Conservation (phyloP, 1,140 invertebrate species). For the Cyrtorhinus lividipennis region DNA sequence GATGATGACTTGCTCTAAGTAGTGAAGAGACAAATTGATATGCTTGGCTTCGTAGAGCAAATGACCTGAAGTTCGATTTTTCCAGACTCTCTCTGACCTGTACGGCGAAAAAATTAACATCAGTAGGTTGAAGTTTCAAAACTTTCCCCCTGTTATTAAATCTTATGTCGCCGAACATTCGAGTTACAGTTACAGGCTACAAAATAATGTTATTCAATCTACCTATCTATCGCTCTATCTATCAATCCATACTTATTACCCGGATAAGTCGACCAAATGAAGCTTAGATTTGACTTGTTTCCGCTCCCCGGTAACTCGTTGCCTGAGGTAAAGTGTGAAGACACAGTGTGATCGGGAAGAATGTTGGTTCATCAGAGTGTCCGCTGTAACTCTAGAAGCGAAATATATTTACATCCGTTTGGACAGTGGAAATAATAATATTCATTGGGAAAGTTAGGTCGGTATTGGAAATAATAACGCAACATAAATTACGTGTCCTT, state of each 20-base stretch:
- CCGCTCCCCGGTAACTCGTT: neutral
- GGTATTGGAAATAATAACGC: too few relatives aligned
- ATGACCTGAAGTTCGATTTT: constrained; percentile 34
- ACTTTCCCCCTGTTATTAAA: too few relatives aligned
- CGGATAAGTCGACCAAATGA: constrained; percentile 13
- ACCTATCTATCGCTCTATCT: too few relatives aligned
- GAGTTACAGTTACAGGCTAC: too few relatives aligned
- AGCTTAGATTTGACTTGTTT: constrained; percentile 9
- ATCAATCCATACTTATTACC: too few relatives aligned
- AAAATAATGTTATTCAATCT: too few relatives aligned
- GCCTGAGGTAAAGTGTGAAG: constrained; percentile 42
- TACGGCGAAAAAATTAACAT: constrained; percentile 2
- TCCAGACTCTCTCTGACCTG: constrained; percentile 35
- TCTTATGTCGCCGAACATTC: too few relatives aligned
- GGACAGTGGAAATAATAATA: too few relatives aligned
- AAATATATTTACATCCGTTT: constrained; percentile 10
- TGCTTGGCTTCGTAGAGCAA: constrained; percentile 44
- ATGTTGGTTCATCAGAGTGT: constrained; percentile 48
- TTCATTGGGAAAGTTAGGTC: too few relatives aligned
- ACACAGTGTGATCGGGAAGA: constrained; percentile 54
- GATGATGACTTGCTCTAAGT: constrained; percentile 50
- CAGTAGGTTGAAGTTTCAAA: too few relatives aligned
- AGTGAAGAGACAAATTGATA: constrained; percentile 52
- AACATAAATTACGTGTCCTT: too few relatives aligned
- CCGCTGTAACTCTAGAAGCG: constrained; percentile 38